A percentile compares a stretch with the other conserved stretches of the same genome.
Evolutionary conservation across 2,113 vertebrate genomes (phyloP).

Genomic region (Pampusana beccarii): DNA sequence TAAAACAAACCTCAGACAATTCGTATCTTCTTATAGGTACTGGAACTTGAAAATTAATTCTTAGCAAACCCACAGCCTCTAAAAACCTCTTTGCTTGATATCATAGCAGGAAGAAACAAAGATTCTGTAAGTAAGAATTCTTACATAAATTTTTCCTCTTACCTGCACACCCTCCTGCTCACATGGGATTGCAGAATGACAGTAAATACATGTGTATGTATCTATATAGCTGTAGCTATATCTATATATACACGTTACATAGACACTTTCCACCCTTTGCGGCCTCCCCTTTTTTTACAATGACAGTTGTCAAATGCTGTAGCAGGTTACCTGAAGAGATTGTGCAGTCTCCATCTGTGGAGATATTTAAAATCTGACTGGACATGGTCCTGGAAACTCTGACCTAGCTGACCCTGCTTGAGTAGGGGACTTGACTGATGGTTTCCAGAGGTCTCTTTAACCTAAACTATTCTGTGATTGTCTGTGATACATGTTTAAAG

Average conservation of each 20-base stretch:
- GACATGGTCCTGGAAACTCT: not conserved
- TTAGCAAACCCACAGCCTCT: not conserved
- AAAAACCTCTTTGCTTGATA: not conserved
- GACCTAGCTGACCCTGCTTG: not conserved
- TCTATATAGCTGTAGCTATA: not conserved
- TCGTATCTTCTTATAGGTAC: not conserved
- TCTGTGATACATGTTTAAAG: not conserved
- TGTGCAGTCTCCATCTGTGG: not conserved
- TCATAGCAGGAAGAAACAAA: not conserved
- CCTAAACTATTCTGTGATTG: not conserved
- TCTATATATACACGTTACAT: not conserved
- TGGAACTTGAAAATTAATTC: not conserved
- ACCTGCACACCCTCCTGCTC: not conserved
- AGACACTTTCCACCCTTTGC: fast-evolving
- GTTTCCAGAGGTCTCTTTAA: not conserved
- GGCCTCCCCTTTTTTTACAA: not conserved
- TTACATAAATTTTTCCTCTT: not conserved
- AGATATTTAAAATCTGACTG: not conserved
- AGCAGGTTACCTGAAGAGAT: not conserved
- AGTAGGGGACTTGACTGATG: not conserved
- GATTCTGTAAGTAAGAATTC: not conserved
- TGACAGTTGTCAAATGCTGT: not conserved
- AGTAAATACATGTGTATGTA: not conserved
- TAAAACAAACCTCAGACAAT: not conserved
- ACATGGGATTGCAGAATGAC: not conserved